phyloP scores from a whole-genome alignment of 2,797 vertebrate genomes.

The Catharus ustulatus region DNA sequence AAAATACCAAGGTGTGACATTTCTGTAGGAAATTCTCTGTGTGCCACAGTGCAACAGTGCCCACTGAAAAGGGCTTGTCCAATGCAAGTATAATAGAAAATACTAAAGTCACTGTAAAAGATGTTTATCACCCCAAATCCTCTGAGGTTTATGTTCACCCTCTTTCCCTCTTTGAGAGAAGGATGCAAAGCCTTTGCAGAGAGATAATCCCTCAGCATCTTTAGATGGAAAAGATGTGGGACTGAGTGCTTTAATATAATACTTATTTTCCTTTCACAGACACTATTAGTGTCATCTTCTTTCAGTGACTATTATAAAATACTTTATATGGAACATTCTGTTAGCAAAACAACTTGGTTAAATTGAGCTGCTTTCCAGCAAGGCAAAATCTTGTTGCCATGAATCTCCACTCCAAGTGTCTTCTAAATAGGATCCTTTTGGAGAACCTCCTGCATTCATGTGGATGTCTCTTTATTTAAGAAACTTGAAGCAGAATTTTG shows the following conservation, averaged over 20 bases:
- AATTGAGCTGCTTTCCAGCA: conserved; percentile 30
- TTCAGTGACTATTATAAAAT: not conserved
- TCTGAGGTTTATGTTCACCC: conserved; percentile 37
- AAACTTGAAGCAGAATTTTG: conserved; percentile 19
- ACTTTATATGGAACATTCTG: not conserved
- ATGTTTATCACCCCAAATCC: conserved; percentile 46
- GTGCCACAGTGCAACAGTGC: not conserved
- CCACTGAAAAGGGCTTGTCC: not conserved
- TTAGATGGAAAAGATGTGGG: conserved; percentile 52
- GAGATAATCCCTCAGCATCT: conserved; percentile 64
- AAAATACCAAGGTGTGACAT: not conserved
- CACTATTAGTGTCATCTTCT: conserved; percentile 37
- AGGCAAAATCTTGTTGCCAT: not conserved
- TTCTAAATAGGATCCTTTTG: not conserved
- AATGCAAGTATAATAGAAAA: not conserved
- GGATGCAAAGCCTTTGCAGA: conserved; percentile 41
- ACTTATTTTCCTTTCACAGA: conserved; percentile 21
- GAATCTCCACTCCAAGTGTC: not conserved
- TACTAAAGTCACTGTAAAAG: not conserved
- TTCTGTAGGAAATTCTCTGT: not conserved
- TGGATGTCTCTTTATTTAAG: conserved; percentile 6
- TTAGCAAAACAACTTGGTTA: conserved; percentile 18
- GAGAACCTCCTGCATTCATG: not conserved
- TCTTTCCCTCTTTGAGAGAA: conserved; percentile 20
- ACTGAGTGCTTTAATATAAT: conserved; percentile 37